These are phyloP conservation scores for Sebastes iracundus DNA, from an alignment of 2,797 vertebrate species.

Conservation along the genomic window DNA sequence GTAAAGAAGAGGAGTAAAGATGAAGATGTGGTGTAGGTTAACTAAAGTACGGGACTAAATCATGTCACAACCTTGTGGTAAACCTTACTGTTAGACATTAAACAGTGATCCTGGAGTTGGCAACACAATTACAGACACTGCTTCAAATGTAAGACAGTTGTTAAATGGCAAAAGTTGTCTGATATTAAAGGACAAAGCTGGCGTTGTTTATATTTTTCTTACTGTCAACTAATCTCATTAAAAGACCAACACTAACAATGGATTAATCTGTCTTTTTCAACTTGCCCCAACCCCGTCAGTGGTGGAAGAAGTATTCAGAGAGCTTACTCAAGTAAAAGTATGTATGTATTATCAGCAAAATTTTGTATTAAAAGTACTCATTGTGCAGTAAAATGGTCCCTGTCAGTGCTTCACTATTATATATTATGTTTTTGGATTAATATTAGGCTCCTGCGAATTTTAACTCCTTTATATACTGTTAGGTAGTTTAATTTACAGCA, in stretches of 20 bases:
- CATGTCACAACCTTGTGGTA: not conserved
- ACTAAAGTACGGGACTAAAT: not conserved
- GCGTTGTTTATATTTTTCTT: not conserved
- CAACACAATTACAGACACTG: not conserved
- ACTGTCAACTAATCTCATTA: not conserved
- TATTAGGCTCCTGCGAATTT: not conserved
- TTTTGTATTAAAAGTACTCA: not conserved
- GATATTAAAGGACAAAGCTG: not conserved
- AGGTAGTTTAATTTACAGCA: not conserved
- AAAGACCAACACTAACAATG: not conserved
- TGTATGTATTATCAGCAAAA: not conserved
- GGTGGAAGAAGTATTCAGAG: not conserved
- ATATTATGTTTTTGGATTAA: not conserved
- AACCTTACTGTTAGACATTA: not conserved
- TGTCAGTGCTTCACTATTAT: not conserved
- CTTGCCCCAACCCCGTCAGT: not conserved
- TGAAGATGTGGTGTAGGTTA: constrained; percentile 7
- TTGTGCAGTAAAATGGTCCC: not conserved
- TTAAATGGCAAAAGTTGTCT: not conserved
- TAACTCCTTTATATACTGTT: too few species aligned
- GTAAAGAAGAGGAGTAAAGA: constrained; percentile 24
- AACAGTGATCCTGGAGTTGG: not conserved
- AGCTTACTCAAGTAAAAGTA: not conserved
- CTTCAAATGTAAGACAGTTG: not conserved
- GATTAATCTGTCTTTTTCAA: not conserved